Evolutionary conservation across 92 coral and sea anemone species (phyloP), one percentile per base, ranked within the genome.

Genomic region (Heliopora coerulea): DNA sequence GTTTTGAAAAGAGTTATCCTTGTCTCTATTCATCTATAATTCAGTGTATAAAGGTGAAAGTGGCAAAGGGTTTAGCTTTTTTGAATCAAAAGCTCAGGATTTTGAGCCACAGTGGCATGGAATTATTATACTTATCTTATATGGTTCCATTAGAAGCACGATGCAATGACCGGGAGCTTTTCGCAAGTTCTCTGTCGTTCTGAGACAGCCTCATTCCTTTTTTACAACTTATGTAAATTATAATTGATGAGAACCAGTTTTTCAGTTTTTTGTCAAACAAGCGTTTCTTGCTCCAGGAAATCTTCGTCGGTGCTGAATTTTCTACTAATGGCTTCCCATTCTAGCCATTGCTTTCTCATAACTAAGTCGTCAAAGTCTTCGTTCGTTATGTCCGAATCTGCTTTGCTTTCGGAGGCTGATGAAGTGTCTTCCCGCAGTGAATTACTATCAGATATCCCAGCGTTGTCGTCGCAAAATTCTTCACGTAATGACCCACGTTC

Each of bases 251-350:
- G 12, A 5, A 4, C 42, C 42, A 37, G 15, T n/a, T 10, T 46
- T 46, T 8, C n/a, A 7, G n/a, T 46, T 8, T 46, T 46, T 15
- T 8, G 61, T 54, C 50, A 70, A 15, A 70, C 77, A 12, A 70
- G 50, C 41, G 77, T 70, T 34, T 70, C 77, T 70, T 70, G 77
- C 19, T 70, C 77, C 7, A 70, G 63, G 37, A 70, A 70, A 39
- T 70, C 63, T 15, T 35, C 63, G 23, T 52, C 63, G 28, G 40
- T 28, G 21, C 32, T 34, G 35, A 70, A 70, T 20, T 52, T 70
- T 41, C 34, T 70, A 54, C 63, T 70, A 12, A 70, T 11, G 14
- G 77, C 77, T 21, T 70, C 77, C 77, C 77, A 70, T 54, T 70
- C 77, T 54, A 70, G 52, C 77, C 77, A 70, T 31, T 52, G 77